Conservation (phyloP, 2,888 invertebrate genomes). For the Hypsopygia costalis region DNA sequence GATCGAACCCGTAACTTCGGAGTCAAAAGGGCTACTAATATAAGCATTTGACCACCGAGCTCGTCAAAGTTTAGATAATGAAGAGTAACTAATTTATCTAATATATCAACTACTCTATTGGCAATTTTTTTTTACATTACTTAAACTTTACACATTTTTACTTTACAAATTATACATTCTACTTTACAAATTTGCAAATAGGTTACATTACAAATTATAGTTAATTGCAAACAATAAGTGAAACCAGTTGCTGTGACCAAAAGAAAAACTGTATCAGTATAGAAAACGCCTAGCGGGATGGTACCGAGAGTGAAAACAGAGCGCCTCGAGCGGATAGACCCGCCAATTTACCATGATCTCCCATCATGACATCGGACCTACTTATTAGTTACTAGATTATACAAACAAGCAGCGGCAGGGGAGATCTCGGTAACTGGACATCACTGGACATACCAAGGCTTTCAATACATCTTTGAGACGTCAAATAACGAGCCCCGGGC, state of each 20-base stretch:
- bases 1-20: too few relatives aligned
- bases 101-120: too few relatives aligned
- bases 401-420: constrained; percentile 9
- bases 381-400: neutral
- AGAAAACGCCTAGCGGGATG: constrained; percentile 65
- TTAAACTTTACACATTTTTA: too few relatives aligned
- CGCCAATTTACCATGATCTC: constrained; percentile 38
- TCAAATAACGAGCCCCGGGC: constrained; percentile 40
- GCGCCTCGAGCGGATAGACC: constrained; percentile 35
- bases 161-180: too few relatives aligned
- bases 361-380: constrained; percentile 15
- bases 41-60: too few relatives aligned
- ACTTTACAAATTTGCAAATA: too few relatives aligned
- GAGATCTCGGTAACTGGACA: constrained; percentile 7
- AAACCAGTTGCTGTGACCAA: constrained; percentile 51
- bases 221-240: constrained; percentile 41
- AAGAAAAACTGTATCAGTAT: constrained; percentile 69
- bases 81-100: too few relatives aligned
- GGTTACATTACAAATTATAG: constrained; percentile 17
- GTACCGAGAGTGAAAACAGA: constrained; percentile 69
- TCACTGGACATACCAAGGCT: constrained; percentile 19
- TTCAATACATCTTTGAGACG: constrained; percentile 49
- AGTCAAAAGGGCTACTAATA: too few relatives aligned
- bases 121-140: too few relatives aligned
- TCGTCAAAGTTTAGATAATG: too few relatives aligned